Evolutionary conservation across 1,140 invertebrate genomes (phyloP), one percentile per base, ranked within the genome.

Genomic region (Temnothorax curvispinosus): DNA sequence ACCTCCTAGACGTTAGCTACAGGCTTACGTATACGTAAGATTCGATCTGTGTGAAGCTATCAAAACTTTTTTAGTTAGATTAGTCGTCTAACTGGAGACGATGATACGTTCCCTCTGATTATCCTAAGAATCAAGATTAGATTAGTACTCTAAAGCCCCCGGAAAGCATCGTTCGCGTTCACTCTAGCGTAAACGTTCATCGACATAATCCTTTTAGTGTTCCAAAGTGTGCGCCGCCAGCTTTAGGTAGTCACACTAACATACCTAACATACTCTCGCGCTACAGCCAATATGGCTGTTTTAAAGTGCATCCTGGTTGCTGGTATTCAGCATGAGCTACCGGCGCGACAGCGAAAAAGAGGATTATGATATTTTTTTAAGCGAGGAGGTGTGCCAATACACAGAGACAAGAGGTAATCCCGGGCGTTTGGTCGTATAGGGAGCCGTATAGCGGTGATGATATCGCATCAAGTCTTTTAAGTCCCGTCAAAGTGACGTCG

Each of bases 371-470:
- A 60, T 1, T 44, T 38, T 60, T 41, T 67, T 65, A 3, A 67
- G 2, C 52, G 15, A 60, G 18, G 54, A 82, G 54, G 6, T 41
- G 9, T 38, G 6, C 47, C 44, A 58, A 15, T 1, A n/a, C 65
- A 82, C 80, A 74, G 69, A 74, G 69, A 62, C n/a, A 50, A 50
- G 27, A 38, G 69, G 50, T 84, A 60, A 84, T 84, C 69, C 56
- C 69, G 5, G 13, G 47, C 6, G n/a, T 35, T 7, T 52, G 27
- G 21, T 81, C 38, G 21, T 56, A 11, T 56, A 11, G 13, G 3
- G 21, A 35, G 35, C n/a, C 54, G 27, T 60, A 27, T 41, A 3
- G 38, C 13, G 41, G 41, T 38, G 65, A 74, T 58, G 27, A 3
- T 41, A 44, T 74, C 54, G 69, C 41, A 74, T 84, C 69, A 74